phyloP scores from a whole-genome alignment of 2,888 invertebrate genomes.

The Prosopocoilus inquinatus region DNA sequence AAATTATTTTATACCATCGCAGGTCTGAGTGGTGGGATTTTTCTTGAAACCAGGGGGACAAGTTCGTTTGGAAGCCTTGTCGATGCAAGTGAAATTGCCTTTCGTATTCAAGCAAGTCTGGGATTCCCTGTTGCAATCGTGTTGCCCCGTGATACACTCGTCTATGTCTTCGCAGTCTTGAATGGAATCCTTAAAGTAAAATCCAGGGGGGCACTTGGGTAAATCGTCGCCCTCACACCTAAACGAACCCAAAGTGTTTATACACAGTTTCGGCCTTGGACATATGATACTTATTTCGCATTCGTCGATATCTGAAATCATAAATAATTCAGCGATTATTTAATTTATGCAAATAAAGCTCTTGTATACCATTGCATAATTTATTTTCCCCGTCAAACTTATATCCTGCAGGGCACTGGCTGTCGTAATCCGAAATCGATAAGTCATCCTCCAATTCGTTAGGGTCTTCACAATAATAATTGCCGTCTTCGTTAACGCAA shows the following conservation, averaged over 20 bases:
- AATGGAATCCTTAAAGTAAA: conserved; percentile 43
- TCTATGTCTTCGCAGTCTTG: conserved; percentile 61
- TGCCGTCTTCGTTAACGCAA: conserved; percentile 59
- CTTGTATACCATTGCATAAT: conserved; percentile 53
- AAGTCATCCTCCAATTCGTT: conserved; percentile 26
- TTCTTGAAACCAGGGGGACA: conserved; percentile 67
- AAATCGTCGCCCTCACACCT: conserved; percentile 40
- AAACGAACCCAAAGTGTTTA: conserved; percentile 48
- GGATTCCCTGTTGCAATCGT: conserved; percentile 65
- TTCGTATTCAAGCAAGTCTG: conserved; percentile 71
- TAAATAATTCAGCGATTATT: conserved; percentile 2
- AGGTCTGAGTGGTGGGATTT: conserved; percentile 54
- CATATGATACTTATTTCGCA: conserved; percentile 44
- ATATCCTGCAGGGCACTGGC: conserved; percentile 57
- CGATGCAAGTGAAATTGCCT: conserved; percentile 68
- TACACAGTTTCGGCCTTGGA: conserved; percentile 41
- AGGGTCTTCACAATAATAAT: conserved; percentile 53
- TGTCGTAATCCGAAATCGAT: conserved; percentile 23
- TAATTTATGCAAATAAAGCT: not conserved
- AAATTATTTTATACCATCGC: conserved; percentile 54
- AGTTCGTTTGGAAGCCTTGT: conserved; percentile 59
- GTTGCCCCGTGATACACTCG: conserved; percentile 64
- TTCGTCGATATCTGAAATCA: conserved; percentile 45
- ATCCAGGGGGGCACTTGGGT: conserved; percentile 46
- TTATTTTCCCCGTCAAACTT: conserved; percentile 56